A percentile compares a stretch with the other conserved stretches of the same genome.
phyloP scores from a whole-genome alignment of 92 coral and sea anemone genomes.

The Montipora capitata region DNA sequence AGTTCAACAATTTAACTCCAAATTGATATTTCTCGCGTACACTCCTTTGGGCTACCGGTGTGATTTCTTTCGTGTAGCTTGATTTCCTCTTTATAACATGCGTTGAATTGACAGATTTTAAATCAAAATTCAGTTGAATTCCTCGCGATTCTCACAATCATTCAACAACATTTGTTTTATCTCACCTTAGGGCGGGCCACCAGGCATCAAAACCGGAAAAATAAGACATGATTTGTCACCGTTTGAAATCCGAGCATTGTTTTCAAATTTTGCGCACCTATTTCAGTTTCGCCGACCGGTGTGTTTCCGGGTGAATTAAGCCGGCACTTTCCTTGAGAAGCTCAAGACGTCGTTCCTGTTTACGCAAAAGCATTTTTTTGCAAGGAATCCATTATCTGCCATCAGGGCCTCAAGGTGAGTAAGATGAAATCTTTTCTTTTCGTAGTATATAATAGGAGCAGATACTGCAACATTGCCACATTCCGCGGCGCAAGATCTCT shows the following conservation, averaged over 20 bases:
- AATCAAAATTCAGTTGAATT: not conserved
- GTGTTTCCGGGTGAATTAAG: not conserved
- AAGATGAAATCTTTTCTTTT: no score
- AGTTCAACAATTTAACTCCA: conserved; percentile 21
- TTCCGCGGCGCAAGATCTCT: no score
- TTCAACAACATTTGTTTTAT: not conserved
- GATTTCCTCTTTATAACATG: not conserved
- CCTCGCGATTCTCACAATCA: not conserved
- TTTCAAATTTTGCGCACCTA: not conserved
- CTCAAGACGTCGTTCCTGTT: no score
- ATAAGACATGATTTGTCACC: conserved; percentile 31
- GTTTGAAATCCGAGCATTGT: conserved; percentile 12
- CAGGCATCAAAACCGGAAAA: not conserved
- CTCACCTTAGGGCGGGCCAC: conserved; percentile 17
- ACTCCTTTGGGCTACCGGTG: not conserved
- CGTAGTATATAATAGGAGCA: no score
- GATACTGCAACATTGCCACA: no score
- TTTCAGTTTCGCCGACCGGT: conserved; percentile 20
- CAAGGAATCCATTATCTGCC: no score
- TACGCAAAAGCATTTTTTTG: no score
- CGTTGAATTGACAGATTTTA: no score
- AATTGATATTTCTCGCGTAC: not conserved
- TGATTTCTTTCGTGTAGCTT: not conserved
- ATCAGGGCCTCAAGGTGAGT: no score
- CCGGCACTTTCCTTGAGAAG: conserved; percentile 11